phyloP scores from a whole-genome alignment of 2,113 vertebrate species.

The Anser cygnoides region DNA sequence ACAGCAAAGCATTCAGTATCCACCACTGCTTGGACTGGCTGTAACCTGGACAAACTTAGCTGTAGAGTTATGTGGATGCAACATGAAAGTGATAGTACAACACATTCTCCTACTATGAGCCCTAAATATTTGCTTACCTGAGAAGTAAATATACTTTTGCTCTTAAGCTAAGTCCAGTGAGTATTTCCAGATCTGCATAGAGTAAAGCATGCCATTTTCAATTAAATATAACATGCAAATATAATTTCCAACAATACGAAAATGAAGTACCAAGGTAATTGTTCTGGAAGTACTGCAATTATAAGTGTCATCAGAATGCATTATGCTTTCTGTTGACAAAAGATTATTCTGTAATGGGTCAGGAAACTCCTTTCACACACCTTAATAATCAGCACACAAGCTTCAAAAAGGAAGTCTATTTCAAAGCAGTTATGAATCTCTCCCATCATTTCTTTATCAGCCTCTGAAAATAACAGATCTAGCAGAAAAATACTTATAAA shows the following conservation, averaged over 20 bases:
- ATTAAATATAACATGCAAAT: conserved; percentile 53
- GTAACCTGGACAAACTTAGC: not conserved
- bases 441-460: not conserved
- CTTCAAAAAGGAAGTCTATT: not conserved
- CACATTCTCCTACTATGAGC: not conserved
- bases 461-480: not conserved
- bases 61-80: not conserved
- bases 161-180: not conserved
- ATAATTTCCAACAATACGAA: conserved; percentile 49
- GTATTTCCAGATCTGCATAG: not conserved
- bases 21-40: not conserved
- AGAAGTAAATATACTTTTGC: not conserved
- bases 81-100: not conserved
- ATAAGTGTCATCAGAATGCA: conserved; percentile 17
- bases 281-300: conserved; percentile 41
- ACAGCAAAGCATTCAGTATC: not conserved
- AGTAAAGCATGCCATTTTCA: conserved; percentile 32
- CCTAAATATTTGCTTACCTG: conserved; percentile 1
- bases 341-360: conserved; percentile 7
- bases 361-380: not conserved
- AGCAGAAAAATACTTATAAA: not conserved
- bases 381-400: not conserved
- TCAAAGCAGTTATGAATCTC: not conserved
- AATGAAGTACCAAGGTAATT: conserved; percentile 41
- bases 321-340: conserved; percentile 21